These are phyloP conservation scores for Pocillopora damicornis DNA, from an alignment of 64 coral and sea anemone species.

Conservation along the genomic window DNA sequence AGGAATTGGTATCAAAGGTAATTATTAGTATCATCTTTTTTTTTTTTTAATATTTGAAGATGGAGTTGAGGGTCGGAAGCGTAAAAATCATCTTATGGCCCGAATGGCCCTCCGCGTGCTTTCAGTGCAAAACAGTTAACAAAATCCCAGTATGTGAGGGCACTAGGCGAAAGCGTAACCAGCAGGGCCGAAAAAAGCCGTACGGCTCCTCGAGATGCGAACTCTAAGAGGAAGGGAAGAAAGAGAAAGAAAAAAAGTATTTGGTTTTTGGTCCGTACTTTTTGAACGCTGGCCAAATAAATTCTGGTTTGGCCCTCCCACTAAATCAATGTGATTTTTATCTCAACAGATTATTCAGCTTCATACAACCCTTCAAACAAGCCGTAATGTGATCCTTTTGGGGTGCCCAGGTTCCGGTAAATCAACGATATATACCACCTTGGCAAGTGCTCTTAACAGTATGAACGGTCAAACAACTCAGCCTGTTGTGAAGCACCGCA, in stretches of 20 bases:
- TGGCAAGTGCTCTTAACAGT: conserved; percentile 71
- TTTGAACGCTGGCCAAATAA: no score
- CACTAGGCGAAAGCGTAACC: no score
- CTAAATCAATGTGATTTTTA: neutral
- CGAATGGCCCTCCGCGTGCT: no score
- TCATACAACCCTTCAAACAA: conserved; percentile 60
- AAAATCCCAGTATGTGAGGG: no score
- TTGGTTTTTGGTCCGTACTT: no score
- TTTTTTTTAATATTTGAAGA: neutral
- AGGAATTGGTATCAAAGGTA: conserved; percentile 80
- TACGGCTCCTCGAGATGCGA: no score
- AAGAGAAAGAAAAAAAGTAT: no score
- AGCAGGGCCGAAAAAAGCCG: no score
- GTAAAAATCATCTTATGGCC: no score
- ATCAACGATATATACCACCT: conserved; percentile 59
- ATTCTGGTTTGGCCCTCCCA: neutral
- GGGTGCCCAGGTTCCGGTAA: conserved; percentile 88
- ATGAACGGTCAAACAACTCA: neutral
- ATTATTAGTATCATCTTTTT: neutral
- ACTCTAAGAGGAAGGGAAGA: no score
- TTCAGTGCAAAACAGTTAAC: no score
- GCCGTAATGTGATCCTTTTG: conserved; percentile 64
- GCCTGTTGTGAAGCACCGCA: conserved; percentile 13
- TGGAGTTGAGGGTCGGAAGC: no score
- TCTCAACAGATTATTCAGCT: conserved; percentile 75